These are phyloP conservation scores for Felis chaus DNA, from an alignment of 2,113 vertebrate species.

Conservation along the genomic window DNA sequence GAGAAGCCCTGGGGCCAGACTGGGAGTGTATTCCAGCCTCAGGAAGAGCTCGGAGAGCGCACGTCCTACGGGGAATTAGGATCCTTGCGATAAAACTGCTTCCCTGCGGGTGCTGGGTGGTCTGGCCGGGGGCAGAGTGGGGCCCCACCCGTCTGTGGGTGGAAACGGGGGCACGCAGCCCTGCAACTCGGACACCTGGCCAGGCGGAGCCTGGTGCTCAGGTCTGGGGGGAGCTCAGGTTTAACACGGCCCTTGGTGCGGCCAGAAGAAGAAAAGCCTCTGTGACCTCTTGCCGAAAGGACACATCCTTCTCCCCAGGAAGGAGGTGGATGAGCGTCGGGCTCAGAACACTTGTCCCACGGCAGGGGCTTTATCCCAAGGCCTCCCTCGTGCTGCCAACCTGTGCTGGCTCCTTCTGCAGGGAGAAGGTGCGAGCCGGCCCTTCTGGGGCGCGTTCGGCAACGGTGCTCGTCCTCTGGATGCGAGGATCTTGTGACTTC, in stretches of 20 bases:
- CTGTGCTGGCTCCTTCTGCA: neutral
- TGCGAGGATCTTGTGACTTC: neutral
- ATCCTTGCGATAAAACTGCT: rapidly evolving
- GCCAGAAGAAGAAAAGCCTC: neutral
- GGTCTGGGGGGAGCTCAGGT: neutral
- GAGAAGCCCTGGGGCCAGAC: neutral
- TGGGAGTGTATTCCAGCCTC: neutral
- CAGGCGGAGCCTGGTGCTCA: neutral
- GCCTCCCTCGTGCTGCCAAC: neutral
- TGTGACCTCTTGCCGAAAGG: neutral
- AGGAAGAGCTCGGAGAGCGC: neutral
- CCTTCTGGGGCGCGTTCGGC: neutral
- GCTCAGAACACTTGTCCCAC: rapidly evolving
- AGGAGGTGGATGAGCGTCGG: neutral
- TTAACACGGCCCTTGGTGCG: neutral
- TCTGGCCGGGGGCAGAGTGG: neutral
- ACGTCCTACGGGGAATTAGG: rapidly evolving
- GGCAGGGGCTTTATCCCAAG: neutral
- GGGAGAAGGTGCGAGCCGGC: neutral
- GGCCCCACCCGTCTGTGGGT: neutral
- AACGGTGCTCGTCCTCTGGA: rapidly evolving
- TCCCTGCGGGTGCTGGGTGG: neutral
- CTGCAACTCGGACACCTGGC: neutral
- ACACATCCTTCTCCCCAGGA: neutral
- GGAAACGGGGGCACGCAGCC: rapidly evolving